Conservation (phyloP, 2,797 vertebrate genomes). For the Bovichtus diacanthus region DNA sequence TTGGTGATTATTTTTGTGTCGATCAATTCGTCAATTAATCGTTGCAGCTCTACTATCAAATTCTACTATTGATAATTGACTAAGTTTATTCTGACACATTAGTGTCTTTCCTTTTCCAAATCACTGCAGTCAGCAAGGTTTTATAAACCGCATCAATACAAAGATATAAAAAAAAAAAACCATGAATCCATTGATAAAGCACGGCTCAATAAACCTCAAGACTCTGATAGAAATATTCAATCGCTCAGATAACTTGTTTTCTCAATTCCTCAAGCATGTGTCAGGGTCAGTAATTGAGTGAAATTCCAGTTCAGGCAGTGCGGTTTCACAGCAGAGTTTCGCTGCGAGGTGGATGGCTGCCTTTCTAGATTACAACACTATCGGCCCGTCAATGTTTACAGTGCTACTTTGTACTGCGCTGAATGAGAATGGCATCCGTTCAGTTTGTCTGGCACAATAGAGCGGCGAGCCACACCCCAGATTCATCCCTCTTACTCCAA, state of each 20-base stretch:
- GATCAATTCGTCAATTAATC: no score
- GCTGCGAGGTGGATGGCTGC: conserved; percentile 29
- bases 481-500: conserved; percentile 31
- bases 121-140: not conserved
- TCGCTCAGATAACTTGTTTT: conserved; percentile 48
- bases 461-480: conserved; percentile 53
- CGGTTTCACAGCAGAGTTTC: conserved; percentile 64
- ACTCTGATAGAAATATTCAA: conserved; percentile 23
- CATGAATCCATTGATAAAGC: conserved; percentile 32
- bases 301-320: conserved; percentile 75
- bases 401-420: conserved; percentile 36
- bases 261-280: conserved; percentile 66
- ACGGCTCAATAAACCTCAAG: conserved; percentile 11
- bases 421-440: conserved; percentile 50
- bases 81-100: not conserved
- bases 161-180: not conserved
- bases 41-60: no score
- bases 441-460: conserved; percentile 44
- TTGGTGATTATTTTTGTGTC: no score
- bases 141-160: not conserved
- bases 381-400: conserved; percentile 51
- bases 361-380: conserved; percentile 56
- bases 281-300: conserved; percentile 58
- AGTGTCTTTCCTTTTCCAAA: no score
- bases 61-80: no score